A percentile compares a stretch with the other conserved stretches of the same genome.
These are phyloP conservation scores for Apotomis turbidana DNA, from an alignment of 2,888 invertebrate species.

Conservation along the genomic window DNA sequence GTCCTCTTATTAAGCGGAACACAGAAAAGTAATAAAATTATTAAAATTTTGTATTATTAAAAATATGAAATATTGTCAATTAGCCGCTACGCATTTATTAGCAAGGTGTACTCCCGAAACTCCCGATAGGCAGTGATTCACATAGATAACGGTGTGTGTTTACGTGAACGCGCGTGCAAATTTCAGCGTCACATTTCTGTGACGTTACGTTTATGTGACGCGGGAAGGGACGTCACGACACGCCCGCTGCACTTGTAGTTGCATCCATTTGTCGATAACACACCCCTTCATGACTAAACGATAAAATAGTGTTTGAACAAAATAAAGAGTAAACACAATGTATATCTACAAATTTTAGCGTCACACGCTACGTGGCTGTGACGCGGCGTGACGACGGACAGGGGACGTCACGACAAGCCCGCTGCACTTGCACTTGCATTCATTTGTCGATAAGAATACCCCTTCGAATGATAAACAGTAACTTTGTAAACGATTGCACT, in stretches of 20 bases:
- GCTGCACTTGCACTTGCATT: slow-evolving; percentile 15
- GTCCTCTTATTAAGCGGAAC: too few species aligned
- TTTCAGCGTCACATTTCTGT: slow-evolving; percentile 26
- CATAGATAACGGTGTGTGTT: slow-evolving; percentile 1
- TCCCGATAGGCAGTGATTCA: background rate
- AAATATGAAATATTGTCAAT: too few species aligned
- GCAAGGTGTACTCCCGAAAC: background rate
- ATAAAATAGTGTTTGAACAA: too few species aligned
- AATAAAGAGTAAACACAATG: too few species aligned
- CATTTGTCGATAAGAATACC: slow-evolving; percentile 19
- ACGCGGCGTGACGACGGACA: slow-evolving; percentile 41
- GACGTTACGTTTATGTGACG: slow-evolving; percentile 40
- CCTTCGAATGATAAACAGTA: background rate
- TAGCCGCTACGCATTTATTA: background rate
- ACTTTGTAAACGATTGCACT: too few species aligned
- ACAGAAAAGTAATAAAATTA: too few species aligned
- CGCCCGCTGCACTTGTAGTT: slow-evolving; percentile 23
- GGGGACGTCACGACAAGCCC: slow-evolving; percentile 26
- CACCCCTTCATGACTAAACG: background rate
- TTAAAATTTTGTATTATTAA: too few species aligned
- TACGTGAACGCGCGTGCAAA: slow-evolving; percentile 15
- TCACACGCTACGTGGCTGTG: slow-evolving; percentile 39
- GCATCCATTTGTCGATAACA: slow-evolving; percentile 18
- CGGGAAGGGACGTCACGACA: slow-evolving; percentile 24
- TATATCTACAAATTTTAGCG: slow-evolving; percentile 1